These are phyloP conservation scores for Leptarthrus brevirostris DNA, from an alignment of 2,888 invertebrate genomes.

Conservation along the genomic window DNA sequence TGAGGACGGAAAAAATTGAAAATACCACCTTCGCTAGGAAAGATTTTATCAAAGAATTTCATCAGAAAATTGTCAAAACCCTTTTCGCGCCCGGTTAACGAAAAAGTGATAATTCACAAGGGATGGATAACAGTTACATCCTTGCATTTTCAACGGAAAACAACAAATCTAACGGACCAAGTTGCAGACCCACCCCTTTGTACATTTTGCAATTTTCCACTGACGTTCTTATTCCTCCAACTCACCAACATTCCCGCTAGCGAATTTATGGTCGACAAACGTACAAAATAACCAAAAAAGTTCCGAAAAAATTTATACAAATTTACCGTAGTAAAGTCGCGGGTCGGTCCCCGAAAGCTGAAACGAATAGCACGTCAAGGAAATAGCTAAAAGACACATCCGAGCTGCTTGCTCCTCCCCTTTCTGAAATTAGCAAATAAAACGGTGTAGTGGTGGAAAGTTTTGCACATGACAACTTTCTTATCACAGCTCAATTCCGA, in stretches of 20 bases:
- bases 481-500: too few species aligned
- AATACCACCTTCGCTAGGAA: background rate
- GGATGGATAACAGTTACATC: background rate
- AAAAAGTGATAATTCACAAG: conserved; percentile 31
- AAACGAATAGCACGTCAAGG: conserved; percentile 34
- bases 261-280: conserved; percentile 22
- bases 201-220: background rate
- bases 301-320: background rate
- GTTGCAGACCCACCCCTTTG: background rate
- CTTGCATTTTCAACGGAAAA: conserved; percentile 9
- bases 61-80: conserved; percentile 50
- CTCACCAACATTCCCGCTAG: background rate
- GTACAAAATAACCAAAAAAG: background rate
- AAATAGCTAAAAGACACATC: conserved; percentile 23
- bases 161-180: conserved; percentile 12
- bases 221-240: background rate
- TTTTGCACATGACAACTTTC: conserved; percentile 30
- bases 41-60: conserved; percentile 44
- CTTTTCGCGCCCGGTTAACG: conserved; percentile 1
- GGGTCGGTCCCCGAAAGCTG: background rate
- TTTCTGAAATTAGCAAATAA: conserved; percentile 3
- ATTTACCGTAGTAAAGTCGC: conserved; percentile 19
- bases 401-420: conserved; percentile 41
- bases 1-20: conserved; percentile 45
- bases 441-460: conserved; percentile 14